Conservation (phyloP, 2,113 vertebrate genomes). For the Pogonocichla stellata region DNA sequence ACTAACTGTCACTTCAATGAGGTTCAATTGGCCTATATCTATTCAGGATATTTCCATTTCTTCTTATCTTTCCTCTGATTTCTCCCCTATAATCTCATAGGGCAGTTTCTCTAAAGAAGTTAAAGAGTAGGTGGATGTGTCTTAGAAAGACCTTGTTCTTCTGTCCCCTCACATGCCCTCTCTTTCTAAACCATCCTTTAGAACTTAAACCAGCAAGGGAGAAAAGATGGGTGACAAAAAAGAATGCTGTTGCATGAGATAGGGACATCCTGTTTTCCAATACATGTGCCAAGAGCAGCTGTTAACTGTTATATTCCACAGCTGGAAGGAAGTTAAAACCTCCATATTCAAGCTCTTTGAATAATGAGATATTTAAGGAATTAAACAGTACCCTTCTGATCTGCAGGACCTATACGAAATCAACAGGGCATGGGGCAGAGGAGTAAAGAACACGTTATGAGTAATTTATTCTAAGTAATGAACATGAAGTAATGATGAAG, state of each 20-base stretch:
- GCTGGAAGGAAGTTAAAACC: slow-evolving; percentile 26
- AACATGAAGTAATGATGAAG: no score
- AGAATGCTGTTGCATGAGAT: not conserved
- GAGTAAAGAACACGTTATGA: not conserved
- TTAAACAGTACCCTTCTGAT: not conserved
- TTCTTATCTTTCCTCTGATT: not conserved
- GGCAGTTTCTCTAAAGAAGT: not conserved
- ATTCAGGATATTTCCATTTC: not conserved
- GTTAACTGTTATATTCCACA: slow-evolving; percentile 23
- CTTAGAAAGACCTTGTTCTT: not conserved
- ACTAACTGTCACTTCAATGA: not conserved
- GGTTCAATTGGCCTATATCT: not conserved
- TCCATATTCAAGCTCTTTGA: slow-evolving; percentile 1
- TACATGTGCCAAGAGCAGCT: not conserved
- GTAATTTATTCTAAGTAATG: not conserved
- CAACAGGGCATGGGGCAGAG: not conserved
- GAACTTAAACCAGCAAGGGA: not conserved
- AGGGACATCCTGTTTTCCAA: not conserved
- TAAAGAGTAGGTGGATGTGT: not conserved
- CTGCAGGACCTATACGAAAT: not conserved
- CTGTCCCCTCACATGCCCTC: not conserved
- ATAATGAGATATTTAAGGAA: slow-evolving; percentile 7
- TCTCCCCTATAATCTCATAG: not conserved
- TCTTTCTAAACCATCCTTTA: not conserved
- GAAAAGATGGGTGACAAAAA: not conserved